Evolutionary conservation across 2,113 vertebrate genomes (phyloP).

Genomic region (Halcyon malimbica): DNA sequence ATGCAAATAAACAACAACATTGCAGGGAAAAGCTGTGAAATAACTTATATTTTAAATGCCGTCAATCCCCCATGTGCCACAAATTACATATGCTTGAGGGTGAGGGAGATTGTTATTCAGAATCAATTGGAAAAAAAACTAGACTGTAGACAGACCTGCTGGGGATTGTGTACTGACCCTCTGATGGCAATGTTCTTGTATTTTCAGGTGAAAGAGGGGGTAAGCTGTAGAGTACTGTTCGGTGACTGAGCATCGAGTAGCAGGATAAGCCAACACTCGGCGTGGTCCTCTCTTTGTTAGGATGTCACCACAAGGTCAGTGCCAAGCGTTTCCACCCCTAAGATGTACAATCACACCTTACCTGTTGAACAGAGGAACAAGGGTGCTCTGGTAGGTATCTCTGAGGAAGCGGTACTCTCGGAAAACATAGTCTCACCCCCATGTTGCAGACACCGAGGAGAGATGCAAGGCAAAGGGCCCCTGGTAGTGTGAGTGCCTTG

Average conservation of each 20-base stretch:
- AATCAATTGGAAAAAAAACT: neutral
- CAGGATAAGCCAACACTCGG: rapidly evolving
- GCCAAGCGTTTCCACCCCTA: neutral
- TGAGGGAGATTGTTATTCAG: neutral
- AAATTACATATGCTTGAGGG: rapidly evolving
- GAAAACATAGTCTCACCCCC: neutral
- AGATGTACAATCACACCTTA: neutral
- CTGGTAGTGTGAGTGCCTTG: rapidly evolving
- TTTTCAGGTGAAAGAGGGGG: neutral
- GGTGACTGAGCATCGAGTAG: neutral
- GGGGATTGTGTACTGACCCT: neutral
- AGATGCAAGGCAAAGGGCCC: neutral
- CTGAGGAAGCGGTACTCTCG: neutral
- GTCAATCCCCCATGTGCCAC: neutral
- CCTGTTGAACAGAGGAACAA: neutral
- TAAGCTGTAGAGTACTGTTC: neutral
- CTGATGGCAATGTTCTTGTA: neutral
- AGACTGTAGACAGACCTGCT: neutral
- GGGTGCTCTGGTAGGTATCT: rapidly evolving
- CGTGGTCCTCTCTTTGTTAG: neutral
- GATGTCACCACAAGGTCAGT: neutral
- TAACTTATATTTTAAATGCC: neutral
- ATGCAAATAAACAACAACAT: neutral
- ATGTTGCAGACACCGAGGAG: rapidly evolving
- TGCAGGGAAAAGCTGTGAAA: neutral